phyloP scores from a whole-genome alignment of 2,888 invertebrate genomes.

The Artemia sp. region DNA sequence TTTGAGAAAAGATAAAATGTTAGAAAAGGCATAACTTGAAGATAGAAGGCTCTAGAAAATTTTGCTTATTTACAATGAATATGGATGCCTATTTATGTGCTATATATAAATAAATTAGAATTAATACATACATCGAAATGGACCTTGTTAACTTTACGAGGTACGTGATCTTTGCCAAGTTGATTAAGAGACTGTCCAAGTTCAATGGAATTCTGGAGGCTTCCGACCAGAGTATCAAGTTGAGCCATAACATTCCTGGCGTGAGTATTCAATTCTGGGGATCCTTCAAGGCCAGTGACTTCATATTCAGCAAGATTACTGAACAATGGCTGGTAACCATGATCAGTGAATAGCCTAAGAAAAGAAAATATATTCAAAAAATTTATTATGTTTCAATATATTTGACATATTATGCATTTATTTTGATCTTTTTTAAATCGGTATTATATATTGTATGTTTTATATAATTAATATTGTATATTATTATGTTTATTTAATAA shows the following conservation, averaged over 20 bases:
- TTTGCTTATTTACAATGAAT: too few relatives aligned
- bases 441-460: too few relatives aligned
- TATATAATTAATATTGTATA: too few relatives aligned
- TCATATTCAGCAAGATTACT: not conserved
- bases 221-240: not conserved
- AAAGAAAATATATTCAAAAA: too few relatives aligned
- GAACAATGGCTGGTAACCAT: constrained; percentile 3
- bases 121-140: not conserved
- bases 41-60: too few relatives aligned
- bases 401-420: too few relatives aligned
- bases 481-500: too few relatives aligned
- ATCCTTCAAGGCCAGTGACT: not conserved
- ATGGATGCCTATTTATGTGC: too few relatives aligned
- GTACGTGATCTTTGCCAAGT: constrained; percentile 11
- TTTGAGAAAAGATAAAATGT: too few relatives aligned
- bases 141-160: not conserved
- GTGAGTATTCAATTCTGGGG: constrained; percentile 8
- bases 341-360: constrained; percentile 5
- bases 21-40: too few relatives aligned
- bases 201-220: not conserved
- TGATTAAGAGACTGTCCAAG: not conserved
- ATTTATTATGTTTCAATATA: too few relatives aligned
- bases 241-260: constrained; percentile 11
- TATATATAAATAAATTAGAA: not conserved
- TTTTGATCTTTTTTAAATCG: too few relatives aligned